Base-by-base conservation (phyloP, 2,113 vertebrate species). In the Lynx canadensis region DNA sequence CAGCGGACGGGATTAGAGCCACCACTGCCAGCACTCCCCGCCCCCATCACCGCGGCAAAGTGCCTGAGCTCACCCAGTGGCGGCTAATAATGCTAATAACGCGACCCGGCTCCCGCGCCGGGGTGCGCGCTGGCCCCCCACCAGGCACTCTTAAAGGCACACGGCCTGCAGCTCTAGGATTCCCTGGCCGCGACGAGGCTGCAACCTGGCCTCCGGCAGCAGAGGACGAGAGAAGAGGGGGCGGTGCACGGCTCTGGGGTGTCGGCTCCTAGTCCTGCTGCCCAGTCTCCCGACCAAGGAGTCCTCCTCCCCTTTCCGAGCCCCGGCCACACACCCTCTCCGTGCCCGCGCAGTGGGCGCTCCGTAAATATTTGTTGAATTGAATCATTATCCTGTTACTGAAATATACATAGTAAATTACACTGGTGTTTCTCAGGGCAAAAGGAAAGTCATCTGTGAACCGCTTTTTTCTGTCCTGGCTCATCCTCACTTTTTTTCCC, bases 131-230 rank as follows among this genome's bases (percentile, higher is more conserved):
- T 98, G 99, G 99, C 97, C 98, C 93, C 83, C 92, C 57, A 98
- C 98, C 98, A 98, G 97, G 71, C 96, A 90, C 97, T 97, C 98
- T 99, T 99, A 99, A 99, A 99, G 99, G 98, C 94, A 95, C 98
- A 98, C 98, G 98, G 96, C 97, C 97, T 55, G 81, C 55, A 5
- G 57, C 81, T 41, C 95, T 38, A 48, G 10, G 36, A 79, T 52
- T 90, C 60, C 78, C 45, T 0, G 11, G 66, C 66, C 8, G 4
- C 7, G 33, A 66, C 1, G 0, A 88, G 84, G 60, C 73, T 25
- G 78, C 66, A 78, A 71, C 82, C 91, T 27, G 82, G 94, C 63
- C 87, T 76, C 36, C 2, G 11, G 50, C 50, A 69, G 50, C 91
- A 38, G 38, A n/a, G 55, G 48, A 23, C 36, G 23, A 33, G 52